Base-by-base conservation (phyloP, 2,113 vertebrate genomes). In the Shinisaurus crocodilurus region DNA sequence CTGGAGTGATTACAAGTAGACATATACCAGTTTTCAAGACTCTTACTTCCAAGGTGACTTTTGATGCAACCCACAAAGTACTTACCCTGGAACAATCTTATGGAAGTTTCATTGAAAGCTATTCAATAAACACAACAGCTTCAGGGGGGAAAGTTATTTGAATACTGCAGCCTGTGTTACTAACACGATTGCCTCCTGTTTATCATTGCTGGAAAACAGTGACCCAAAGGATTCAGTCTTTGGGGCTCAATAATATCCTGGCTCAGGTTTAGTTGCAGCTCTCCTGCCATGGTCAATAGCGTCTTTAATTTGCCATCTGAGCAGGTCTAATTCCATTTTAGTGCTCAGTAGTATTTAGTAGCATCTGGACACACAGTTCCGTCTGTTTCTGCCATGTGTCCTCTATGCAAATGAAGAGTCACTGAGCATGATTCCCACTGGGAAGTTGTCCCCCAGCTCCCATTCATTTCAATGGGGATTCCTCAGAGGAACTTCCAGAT, bases 381-480 rank as follows among this genome's bases (percentile, higher is more conserved):
- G 60, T 3, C 45, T 85, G 40, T 63, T 84, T 82, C 29, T 15
- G 57, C 88, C 63, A 20, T 34, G 48, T 25, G 89, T 86, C 90
- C 88, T 0, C 0, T 9, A n/a, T 0, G 20, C 85, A 76, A 67
- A 57, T 8, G 65, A 69, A 45, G 6, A 91, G 32, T 23, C 63
- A 29, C 34, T 4, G 1, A 20, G 82, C 57, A 7, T 12, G 67
- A 1, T 84, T 34, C 20, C 60, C 77, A 45, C 86, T 80, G 88
- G 50, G 69, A 63, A 83, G 67, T 63, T 10, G 1, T 83, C 43
- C 57, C 10, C 7, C 15, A 57, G 34, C 10, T 54, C 45, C 63
- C 74, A 40, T 70, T 86, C 60, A 90, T 90, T 85, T 85, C 82
- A 79, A 34, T 77, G 74, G 25, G 45, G 60, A 1, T 75, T 85